Base-by-base conservation (phyloP, 37 sponge, comb jelly and placozoan genomes). In the Geodia barretti region DNA sequence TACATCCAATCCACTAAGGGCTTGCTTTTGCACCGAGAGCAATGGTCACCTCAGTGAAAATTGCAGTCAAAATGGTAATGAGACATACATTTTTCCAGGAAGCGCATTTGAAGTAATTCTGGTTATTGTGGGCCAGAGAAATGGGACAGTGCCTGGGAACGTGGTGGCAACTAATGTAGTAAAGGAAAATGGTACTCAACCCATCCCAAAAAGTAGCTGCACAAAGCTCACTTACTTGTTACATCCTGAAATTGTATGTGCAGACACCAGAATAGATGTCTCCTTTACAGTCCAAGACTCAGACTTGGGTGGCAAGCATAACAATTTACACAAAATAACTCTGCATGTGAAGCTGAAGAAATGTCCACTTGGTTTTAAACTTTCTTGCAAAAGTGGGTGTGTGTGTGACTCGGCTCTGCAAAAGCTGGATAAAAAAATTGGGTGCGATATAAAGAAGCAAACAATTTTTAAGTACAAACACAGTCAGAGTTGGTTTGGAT, bases 91-190 rank as follows among this genome's bases (percentile, higher is more conserved):
- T 19, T 81, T 41, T 72, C 81, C 73, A 4, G 73, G 72, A 62
- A 37, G 70, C 54, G 11, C 14, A 47, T 47, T 47, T 17, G 14
- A 7, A 47, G 54, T 47, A 47, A 3, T 7, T 25, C 39, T 72
- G 1, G 34, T 34, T 36, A 40, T 72, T 8, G 72, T 81, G 4
- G 81, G 81, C 17, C 81, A 81, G 39, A 8, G 26, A 17, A 71
- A 72, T 60, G 81, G 81, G 62, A 43, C 81, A 72, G 63, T 72
- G n/a, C 81, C 81, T n/a, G 81, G 81, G 14, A 29, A 36, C 29
- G 63, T 72, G 11, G 31, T 17, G 25, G 72, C 73, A 26, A 26
- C 54, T 17, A 47, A 47, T 14, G 54, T 47, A 47, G 11, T 14
- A 17, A 14, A 47, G 11, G 14, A 47, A 14, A 7, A 47, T 47